Conservation (phyloP, 1,140 invertebrate genomes). For the Pristionchus pacificus region DNA sequence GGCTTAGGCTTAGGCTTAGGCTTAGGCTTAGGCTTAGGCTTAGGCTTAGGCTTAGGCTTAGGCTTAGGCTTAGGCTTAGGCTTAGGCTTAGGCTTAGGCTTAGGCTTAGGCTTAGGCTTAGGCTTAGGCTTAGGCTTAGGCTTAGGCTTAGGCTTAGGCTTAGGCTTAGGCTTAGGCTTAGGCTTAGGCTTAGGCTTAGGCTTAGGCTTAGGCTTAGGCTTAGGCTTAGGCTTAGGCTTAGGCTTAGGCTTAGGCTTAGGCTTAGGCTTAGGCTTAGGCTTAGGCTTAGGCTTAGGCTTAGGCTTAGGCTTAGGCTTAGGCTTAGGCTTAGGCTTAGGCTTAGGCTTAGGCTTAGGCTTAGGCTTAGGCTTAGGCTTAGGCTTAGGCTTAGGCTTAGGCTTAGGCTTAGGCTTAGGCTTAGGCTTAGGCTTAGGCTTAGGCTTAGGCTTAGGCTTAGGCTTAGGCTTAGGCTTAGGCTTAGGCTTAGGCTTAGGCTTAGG, state of each 20-base stretch:
- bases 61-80: slow-evolving; percentile 17
- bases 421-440: slow-evolving; percentile 26
- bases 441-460: slow-evolving; percentile 29
- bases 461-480: slow-evolving; percentile 29
- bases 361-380: slow-evolving; percentile 27
- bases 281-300: slow-evolving; percentile 19
- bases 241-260: slow-evolving; percentile 17
- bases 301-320: slow-evolving; percentile 1
- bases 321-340: slow-evolving; percentile 16
- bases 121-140: slow-evolving; percentile 17
- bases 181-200: slow-evolving; percentile 15
- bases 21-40: slow-evolving; percentile 14
- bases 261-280: slow-evolving; percentile 14
- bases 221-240: slow-evolving; percentile 21
- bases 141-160: slow-evolving; percentile 12
- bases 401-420: slow-evolving; percentile 28
- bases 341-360: slow-evolving; percentile 17
- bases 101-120: slow-evolving; percentile 18
- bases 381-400: slow-evolving; percentile 24
- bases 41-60: slow-evolving; percentile 19
- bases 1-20: slow-evolving; percentile 20
- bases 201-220: not conserved
- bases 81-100: slow-evolving; percentile 19
- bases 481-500: slow-evolving; percentile 27
- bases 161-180: slow-evolving; percentile 22